phyloP scores from a whole-genome alignment of 2,888 invertebrate genomes.

The Apotomis capreana region DNA sequence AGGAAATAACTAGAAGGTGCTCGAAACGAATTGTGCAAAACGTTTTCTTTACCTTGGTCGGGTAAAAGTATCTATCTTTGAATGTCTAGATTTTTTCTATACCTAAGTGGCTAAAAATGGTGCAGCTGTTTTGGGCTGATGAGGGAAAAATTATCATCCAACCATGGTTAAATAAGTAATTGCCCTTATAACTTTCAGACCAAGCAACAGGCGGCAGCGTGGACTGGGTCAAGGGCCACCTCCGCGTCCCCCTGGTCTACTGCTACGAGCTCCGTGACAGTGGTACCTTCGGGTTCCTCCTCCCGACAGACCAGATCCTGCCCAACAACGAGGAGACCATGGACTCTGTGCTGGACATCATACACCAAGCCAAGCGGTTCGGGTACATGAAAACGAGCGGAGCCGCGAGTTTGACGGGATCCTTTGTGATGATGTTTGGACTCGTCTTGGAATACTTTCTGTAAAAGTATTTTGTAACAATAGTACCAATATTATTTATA shows the following conservation, averaged over 20 bases:
- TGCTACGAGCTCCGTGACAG: slow-evolving; percentile 88
- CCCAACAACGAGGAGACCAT: slow-evolving; percentile 85
- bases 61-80: no score
- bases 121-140: no score
- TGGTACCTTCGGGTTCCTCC: slow-evolving; percentile 86
- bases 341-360: slow-evolving; percentile 69
- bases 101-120: no score
- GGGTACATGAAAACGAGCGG: slow-evolving; percentile 66
- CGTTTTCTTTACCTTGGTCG: no score
- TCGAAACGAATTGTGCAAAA: no score
- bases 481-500: no score
- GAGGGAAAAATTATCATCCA: no score
- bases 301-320: slow-evolving; percentile 87
- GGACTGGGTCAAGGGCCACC: slow-evolving; percentile 89
- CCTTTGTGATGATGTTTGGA: slow-evolving; percentile 38
- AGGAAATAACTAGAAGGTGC: no score
- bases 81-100: no score
- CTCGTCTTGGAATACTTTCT: slow-evolving; percentile 18
- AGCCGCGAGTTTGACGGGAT: slow-evolving; percentile 41
- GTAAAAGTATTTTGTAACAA: background rate
- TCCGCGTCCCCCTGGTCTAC: slow-evolving; percentile 85
- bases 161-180: no score
- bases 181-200: slow-evolving; percentile 67
- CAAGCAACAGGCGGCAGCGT: slow-evolving; percentile 86
- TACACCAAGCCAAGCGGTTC: slow-evolving; percentile 66